phyloP scores from a whole-genome alignment of 30 jellyfish, hydroid and myxozoan genomes.

The Hydractinia symbiolongicarpus region DNA sequence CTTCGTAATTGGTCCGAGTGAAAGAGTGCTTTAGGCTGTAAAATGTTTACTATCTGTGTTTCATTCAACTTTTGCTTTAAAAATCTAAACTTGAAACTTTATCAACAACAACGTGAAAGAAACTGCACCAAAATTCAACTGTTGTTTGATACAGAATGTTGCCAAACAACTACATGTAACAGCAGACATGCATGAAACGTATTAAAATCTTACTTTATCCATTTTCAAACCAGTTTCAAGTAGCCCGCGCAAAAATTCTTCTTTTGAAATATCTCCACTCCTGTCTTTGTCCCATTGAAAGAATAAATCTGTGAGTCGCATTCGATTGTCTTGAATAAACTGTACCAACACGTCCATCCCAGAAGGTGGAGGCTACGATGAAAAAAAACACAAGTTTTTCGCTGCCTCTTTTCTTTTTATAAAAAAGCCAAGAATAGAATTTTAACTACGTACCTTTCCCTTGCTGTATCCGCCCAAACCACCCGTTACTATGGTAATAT shows the following conservation, averaged over 20 bases:
- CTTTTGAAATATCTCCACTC: constrained; percentile 64
- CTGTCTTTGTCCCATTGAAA: constrained; percentile 81
- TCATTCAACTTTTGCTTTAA: too few relatives aligned
- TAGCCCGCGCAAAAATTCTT: constrained; percentile 62
- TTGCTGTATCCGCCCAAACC: constrained; percentile 57
- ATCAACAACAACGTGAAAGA: too few relatives aligned
- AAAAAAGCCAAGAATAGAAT: neutral
- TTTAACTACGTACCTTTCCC: constrained; percentile 35
- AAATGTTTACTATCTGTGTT: too few relatives aligned
- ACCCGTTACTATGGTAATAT: constrained; percentile 66
- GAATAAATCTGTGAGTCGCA: constrained; percentile 67
- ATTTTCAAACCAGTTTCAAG: constrained; percentile 63
- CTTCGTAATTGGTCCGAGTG: too few relatives aligned
- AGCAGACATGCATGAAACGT: neutral
- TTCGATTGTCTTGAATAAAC: constrained; percentile 70
- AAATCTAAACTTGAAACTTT: too few relatives aligned
- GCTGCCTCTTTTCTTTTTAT: neutral
- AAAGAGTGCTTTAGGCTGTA: too few relatives aligned
- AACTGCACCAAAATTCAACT: too few relatives aligned
- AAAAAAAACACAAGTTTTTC: neutral
- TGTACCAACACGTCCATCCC: constrained; percentile 80
- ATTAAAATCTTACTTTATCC: constrained; percentile 44
- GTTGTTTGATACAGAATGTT: too few relatives aligned
- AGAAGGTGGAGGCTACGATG: constrained; percentile 67
- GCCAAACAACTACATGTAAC: too few relatives aligned